Evolutionary conservation across 2,797 vertebrate genomes (phyloP).

Genomic region (Lagorchestes hirsutus): DNA sequence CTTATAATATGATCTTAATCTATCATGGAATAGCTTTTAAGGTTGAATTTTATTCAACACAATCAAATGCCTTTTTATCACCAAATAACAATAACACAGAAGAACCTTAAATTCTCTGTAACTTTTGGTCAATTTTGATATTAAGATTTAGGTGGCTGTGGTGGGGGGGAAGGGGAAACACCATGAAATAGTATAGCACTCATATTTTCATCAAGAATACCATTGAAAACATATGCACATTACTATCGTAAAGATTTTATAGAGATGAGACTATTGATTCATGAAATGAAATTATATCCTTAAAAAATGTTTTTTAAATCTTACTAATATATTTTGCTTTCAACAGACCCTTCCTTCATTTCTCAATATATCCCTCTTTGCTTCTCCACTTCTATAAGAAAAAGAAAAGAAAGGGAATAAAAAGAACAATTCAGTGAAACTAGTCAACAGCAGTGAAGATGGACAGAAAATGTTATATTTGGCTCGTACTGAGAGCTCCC

Average conservation of each 20-base stretch:
- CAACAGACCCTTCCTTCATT: not conserved
- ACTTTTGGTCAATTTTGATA: not conserved
- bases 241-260: not conserved
- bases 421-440: too few species aligned
- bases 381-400: too few species aligned
- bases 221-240: not conserved
- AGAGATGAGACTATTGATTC: not conserved
- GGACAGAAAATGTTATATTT: not conserved
- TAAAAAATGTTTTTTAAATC: not conserved
- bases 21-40: not conserved
- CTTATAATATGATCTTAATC: not conserved
- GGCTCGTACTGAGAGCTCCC: too few species aligned
- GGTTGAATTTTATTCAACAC: not conserved
- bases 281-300: not conserved
- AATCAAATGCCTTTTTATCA: not conserved
- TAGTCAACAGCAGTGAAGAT: too few species aligned
- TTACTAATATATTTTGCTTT: not conserved
- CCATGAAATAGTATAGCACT: not conserved
- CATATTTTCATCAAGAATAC: not conserved
- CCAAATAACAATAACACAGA: not conserved
- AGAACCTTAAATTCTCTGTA: not conserved
- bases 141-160: not conserved
- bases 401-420: too few species aligned
- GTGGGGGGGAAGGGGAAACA: not conserved
- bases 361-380: not conserved